Conservation (phyloP, 2,797 vertebrate genomes). For the Nannoperca australis region DNA sequence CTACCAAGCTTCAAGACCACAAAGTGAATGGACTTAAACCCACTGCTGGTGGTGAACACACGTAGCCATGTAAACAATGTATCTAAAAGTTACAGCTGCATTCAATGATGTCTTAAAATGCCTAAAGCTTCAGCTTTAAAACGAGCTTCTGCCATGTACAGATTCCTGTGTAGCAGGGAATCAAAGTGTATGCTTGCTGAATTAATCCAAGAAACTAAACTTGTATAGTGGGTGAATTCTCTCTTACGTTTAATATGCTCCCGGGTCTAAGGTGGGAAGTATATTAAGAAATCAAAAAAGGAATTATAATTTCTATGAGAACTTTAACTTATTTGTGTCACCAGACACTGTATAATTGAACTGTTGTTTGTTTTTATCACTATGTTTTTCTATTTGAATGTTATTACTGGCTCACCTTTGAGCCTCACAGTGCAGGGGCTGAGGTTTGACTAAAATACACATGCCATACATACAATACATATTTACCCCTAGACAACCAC, state of each 20-base stretch:
- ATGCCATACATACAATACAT: constrained; percentile 1
- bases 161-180: constrained; percentile 64
- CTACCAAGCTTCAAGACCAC: constrained; percentile 32
- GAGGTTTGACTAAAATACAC: constrained; percentile 55
- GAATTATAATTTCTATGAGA: constrained; percentile 52
- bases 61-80: constrained; percentile 77
- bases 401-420: constrained; percentile 43
- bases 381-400: constrained; percentile 61
- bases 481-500: constrained; percentile 25
- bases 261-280: constrained; percentile 26
- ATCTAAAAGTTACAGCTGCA: constrained; percentile 73
- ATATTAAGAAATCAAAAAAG: constrained; percentile 20
- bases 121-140: constrained; percentile 79
- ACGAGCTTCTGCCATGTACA: constrained; percentile 65
- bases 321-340: constrained; percentile 51
- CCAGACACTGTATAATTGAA: constrained; percentile 46
- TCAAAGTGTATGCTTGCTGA: constrained; percentile 67
- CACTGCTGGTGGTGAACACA: constrained; percentile 51
- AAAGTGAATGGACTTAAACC: constrained; percentile 42
- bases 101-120: constrained; percentile 79
- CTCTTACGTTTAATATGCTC: constrained; percentile 44
- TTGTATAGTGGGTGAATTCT: constrained; percentile 45
- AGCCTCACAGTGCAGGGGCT: constrained; percentile 47
- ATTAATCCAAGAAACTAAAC: constrained; percentile 52
- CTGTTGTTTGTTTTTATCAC: constrained; percentile 31